These are phyloP conservation scores for Trichomycterus rosablanca DNA, from an alignment of 2,113 vertebrate species.

Conservation along the genomic window DNA sequence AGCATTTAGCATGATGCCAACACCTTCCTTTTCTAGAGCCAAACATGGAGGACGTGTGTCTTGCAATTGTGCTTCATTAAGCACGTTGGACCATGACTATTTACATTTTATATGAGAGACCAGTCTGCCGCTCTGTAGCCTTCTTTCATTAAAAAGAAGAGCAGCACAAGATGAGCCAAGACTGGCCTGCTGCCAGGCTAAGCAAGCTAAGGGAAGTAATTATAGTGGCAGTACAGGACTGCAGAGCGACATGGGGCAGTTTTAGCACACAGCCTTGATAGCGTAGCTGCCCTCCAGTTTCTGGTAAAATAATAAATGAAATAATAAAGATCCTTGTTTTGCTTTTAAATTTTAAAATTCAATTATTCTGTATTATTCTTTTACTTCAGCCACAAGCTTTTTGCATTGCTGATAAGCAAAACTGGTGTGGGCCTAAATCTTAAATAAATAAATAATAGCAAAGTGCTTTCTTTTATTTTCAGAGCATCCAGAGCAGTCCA, in stretches of 20 bases:
- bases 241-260: slow-evolving; percentile 5
- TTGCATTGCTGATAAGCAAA: slow-evolving; percentile 14
- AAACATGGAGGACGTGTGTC: slow-evolving; percentile 32
- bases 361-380: too few relatives aligned
- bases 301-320: too few relatives aligned
- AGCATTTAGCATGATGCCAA: slow-evolving; percentile 24
- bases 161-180: slow-evolving; percentile 37
- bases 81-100: slow-evolving; percentile 32
- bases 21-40: slow-evolving; percentile 8
- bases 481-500: slow-evolving; percentile 1
- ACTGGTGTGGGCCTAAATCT: not conserved
- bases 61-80: slow-evolving; percentile 32
- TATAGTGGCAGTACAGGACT: not conserved
- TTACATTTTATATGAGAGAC: slow-evolving; percentile 32
- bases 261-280: not conserved
- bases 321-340: too few relatives aligned
- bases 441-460: slow-evolving; percentile 15
- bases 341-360: too few relatives aligned
- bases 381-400: too few relatives aligned
- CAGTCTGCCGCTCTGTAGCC: slow-evolving; percentile 39
- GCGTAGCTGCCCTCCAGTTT: not conserved
- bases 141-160: slow-evolving; percentile 51
- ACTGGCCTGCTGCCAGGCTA: slow-evolving; percentile 23
- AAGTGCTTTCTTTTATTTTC: slow-evolving; percentile 4
- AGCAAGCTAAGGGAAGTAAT: slow-evolving; percentile 5